Evolutionary conservation across 2,888 invertebrate species (phyloP).

Genomic region (Andricus quercusramuli): DNA sequence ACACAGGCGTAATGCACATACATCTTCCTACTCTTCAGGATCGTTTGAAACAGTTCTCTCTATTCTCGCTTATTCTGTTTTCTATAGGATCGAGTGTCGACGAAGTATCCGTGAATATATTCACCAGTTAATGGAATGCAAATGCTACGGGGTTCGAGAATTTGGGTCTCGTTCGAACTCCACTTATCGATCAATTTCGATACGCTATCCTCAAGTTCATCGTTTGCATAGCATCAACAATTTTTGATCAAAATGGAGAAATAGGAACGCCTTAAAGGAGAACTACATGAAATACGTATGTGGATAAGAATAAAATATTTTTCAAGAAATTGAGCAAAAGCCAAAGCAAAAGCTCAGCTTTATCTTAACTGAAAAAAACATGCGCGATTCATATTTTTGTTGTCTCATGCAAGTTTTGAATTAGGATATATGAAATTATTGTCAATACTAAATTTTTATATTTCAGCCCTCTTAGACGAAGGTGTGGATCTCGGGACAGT

Average conservation of each 20-base stretch:
- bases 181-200: slow-evolving; percentile 40
- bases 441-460: too few relatives aligned
- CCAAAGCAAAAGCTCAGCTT: not conserved
- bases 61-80: slow-evolving; percentile 30
- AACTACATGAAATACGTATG: not conserved
- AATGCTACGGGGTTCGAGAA: slow-evolving; percentile 32
- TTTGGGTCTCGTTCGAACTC: slow-evolving; percentile 32
- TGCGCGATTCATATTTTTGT: too few relatives aligned
- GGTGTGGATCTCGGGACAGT: too few relatives aligned
- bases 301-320: not conserved
- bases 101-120: slow-evolving; percentile 35
- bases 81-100: slow-evolving; percentile 38
- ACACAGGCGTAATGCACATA: slow-evolving; percentile 2
- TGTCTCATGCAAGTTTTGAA: too few relatives aligned
- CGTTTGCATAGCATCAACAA: slow-evolving; percentile 24
- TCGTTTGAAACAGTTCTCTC: slow-evolving; percentile 41
- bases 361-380: not conserved
- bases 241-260: slow-evolving; percentile 18
- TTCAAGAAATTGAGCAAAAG: not conserved
- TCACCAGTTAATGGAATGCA: slow-evolving; percentile 39
- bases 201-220: slow-evolving; percentile 36
- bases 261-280: slow-evolving; percentile 33
- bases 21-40: slow-evolving; percentile 29
- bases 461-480: too few relatives aligned
- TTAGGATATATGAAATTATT: too few relatives aligned